These are phyloP conservation scores for Teinopalpus imperialis DNA, from an alignment of 2,888 invertebrate genomes.

Conservation along the genomic window DNA sequence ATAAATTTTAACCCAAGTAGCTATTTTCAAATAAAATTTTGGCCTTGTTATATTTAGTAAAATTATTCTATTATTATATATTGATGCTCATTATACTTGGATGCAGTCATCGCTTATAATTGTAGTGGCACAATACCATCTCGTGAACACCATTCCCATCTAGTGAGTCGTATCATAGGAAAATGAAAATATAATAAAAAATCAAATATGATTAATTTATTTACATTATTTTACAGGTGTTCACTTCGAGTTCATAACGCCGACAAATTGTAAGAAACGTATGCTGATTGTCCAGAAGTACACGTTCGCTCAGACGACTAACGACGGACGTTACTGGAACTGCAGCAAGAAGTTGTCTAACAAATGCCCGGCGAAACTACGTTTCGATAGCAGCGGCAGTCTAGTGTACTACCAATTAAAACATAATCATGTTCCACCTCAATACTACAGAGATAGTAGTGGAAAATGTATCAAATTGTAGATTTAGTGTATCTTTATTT, in stretches of 20 bases:
- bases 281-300: constrained; percentile 37
- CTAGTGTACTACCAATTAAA: constrained; percentile 39
- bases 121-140: too few species aligned
- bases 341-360: constrained; percentile 48
- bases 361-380: constrained; percentile 49
- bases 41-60: too few species aligned
- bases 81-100: too few species aligned
- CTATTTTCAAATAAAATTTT: too few species aligned
- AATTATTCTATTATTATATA: too few species aligned
- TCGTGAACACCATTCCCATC: too few species aligned
- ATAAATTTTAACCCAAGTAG: too few species aligned
- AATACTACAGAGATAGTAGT: constrained; percentile 15
- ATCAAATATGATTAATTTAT: too few species aligned
- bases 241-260: constrained; percentile 36
- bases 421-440: constrained; percentile 49
- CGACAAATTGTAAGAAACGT: constrained; percentile 38
- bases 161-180: too few species aligned
- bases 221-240: constrained; percentile 31
- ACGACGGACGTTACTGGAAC: constrained; percentile 52
- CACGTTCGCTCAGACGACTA: constrained; percentile 50
- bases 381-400: constrained; percentile 43
- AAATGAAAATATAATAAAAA: too few species aligned
- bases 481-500: too few species aligned
- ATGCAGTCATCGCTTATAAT: too few species aligned
- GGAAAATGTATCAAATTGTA: constrained; percentile 8